Conservation (phyloP, 2,797 vertebrate species). For the Prionace glauca region DNA sequence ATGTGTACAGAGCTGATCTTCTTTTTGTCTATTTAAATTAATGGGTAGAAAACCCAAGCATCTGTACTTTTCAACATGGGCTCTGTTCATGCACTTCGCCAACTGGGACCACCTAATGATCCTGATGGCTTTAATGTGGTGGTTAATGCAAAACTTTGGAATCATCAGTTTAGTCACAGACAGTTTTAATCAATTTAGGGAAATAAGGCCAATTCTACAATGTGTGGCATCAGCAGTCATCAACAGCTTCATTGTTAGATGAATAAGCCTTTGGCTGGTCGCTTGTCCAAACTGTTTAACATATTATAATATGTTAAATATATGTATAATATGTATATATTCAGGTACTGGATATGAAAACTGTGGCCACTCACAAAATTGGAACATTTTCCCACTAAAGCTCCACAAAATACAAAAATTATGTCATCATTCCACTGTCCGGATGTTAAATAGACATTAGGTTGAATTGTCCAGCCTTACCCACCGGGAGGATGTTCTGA, state of each 20-base stretch:
- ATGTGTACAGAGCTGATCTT: background rate
- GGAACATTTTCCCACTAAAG: background rate
- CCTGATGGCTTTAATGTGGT: background rate
- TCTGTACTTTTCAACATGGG: background rate
- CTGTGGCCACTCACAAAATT: background rate
- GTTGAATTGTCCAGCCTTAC: no score
- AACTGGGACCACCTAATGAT: background rate
- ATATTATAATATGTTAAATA: background rate
- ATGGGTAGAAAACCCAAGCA: background rate
- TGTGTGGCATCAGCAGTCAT: background rate
- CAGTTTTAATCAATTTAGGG: background rate
- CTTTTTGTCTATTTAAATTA: background rate
- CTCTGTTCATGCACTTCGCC: background rate
- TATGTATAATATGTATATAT: background rate
- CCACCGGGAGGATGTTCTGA: no score
- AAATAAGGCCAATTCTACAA: background rate
- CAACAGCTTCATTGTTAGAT: background rate
- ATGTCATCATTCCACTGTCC: background rate
- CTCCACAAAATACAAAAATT: background rate
- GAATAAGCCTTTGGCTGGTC: background rate
- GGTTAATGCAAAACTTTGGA: background rate
- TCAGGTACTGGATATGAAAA: background rate
- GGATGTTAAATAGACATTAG: background rate
- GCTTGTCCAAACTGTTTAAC: background rate
- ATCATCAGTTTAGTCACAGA: background rate